Evolutionary conservation across 2,888 invertebrate genomes (phyloP), one percentile per base, ranked within the genome.

Genomic region (Cyrtodaria siliqua): DNA sequence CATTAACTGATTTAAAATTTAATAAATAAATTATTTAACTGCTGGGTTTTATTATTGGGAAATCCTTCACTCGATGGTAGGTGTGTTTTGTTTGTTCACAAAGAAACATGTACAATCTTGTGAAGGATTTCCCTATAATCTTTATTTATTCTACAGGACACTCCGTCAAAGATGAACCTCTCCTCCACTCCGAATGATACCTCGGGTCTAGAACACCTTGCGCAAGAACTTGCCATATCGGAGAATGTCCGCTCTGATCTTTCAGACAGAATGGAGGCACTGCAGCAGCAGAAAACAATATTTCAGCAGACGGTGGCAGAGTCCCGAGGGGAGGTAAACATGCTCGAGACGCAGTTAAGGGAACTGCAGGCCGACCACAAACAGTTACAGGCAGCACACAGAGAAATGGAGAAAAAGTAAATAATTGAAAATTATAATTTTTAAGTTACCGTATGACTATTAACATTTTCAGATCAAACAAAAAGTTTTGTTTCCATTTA

Each of bases 281-380:
- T 88, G 42, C 82, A 88, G 49, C 86, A 87, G 63, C 87, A 89
- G 82, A 87, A 84, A 33, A 26, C 52, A 60, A 81, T 74, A 33
- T 85, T 78, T 50, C 86, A 80, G 75, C 87, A 87, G 67, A 82
- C 86, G 0, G 84, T 86, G 6, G 86, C 86, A 60, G 82, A 84
- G 38, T 82, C 86, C 12, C 84, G 86, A n/a, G 86, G 87, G 27
- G 87, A 89, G 69, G 56, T 89, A 20, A 82, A 79, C 42, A 82
- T 82, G 49, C 40, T 87, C 12, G 83, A 87, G 42, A 81, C 83
- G 8, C 87, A 89, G 70, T 72, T 87, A 9, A 67, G 59, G 18
- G 67, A 83, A 6, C 44, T 85, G 1, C 82, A 85, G 67, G 53
- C 56, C 12, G 80, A 86, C 56, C 69, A 85, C 47, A 72, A 84